A percentile compares a stretch with the other conserved stretches of the same genome.
Conservation (phyloP, 2,888 invertebrate species). For the Sipha maydis region DNA sequence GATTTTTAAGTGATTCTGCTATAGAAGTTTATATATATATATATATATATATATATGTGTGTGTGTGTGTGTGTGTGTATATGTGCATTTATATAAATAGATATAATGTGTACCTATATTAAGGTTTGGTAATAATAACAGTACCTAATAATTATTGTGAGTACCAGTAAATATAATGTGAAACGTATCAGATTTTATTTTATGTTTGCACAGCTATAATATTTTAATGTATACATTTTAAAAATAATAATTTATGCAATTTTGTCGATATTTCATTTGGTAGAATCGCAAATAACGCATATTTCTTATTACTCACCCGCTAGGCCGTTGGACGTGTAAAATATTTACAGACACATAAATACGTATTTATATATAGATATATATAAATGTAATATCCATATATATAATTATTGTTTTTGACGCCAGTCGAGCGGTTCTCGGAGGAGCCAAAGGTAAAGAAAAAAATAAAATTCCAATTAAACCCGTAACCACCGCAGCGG, state of each 20-base stretch:
- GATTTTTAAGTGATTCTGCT: no score
- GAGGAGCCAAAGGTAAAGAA: constrained; percentile 30
- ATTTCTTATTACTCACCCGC: constrained; percentile 24
- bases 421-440: constrained; percentile 35
- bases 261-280: not conserved
- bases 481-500: constrained; percentile 7
- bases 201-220: not conserved
- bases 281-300: constrained; percentile 14
- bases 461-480: constrained; percentile 56
- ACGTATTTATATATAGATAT: not conserved
- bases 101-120: not conserved
- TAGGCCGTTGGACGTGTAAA: not conserved
- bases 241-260: not conserved
- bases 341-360: not conserved
- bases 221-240: not conserved
- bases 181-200: not conserved
- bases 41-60: no score
- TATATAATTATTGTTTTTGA: constrained; percentile 56
- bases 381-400: not conserved
- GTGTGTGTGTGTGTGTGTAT: no score
- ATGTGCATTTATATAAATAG: no score
- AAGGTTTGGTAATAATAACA: not conserved
- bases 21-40: no score
- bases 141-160: not conserved
- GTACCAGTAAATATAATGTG: not conserved